A percentile compares a stretch with the other conserved stretches of the same genome.
Conservation (phyloP, 2,113 vertebrate genomes). For the Theristicus caerulescens region DNA sequence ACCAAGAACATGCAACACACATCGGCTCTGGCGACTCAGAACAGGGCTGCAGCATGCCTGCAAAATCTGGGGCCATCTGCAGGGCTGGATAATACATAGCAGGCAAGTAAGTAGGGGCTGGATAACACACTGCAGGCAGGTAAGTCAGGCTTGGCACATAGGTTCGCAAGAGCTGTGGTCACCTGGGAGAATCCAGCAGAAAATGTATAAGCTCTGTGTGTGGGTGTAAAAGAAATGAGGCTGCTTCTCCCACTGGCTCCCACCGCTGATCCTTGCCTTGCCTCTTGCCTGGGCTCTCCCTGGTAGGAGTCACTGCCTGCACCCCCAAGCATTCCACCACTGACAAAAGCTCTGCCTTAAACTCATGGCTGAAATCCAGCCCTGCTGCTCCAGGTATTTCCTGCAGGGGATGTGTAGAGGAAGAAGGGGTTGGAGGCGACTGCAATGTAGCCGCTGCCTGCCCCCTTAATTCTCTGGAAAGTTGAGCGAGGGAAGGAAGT, state of each 20-base stretch:
- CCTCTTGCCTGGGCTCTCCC: not conserved
- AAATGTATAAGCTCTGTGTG: not conserved
- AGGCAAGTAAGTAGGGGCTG: not conserved
- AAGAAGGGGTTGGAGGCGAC: not conserved
- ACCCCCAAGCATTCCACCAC: not conserved
- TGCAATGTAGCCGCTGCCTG: accelerated
- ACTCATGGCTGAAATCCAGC: not conserved
- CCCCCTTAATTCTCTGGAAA: not conserved
- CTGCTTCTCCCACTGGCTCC: not conserved
- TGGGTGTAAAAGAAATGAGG: not conserved
- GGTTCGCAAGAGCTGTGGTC: not conserved
- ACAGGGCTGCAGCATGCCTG: not conserved
- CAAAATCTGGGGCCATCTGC: accelerated
- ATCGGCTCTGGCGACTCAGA: not conserved
- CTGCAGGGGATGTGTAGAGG: not conserved
- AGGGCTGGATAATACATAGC: not conserved
- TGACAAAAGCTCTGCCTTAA: not conserved
- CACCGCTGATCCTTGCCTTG: not conserved
- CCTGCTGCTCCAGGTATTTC: not conserved
- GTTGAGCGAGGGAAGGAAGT: not conserved
- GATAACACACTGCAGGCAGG: not conserved
- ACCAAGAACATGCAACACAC: accelerated
- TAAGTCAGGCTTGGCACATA: not conserved
- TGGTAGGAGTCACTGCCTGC: not conserved
- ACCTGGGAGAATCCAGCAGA: not conserved